Base-by-base conservation (phyloP, 2,888 invertebrate species). In the Blastobasis lacticolella region DNA sequence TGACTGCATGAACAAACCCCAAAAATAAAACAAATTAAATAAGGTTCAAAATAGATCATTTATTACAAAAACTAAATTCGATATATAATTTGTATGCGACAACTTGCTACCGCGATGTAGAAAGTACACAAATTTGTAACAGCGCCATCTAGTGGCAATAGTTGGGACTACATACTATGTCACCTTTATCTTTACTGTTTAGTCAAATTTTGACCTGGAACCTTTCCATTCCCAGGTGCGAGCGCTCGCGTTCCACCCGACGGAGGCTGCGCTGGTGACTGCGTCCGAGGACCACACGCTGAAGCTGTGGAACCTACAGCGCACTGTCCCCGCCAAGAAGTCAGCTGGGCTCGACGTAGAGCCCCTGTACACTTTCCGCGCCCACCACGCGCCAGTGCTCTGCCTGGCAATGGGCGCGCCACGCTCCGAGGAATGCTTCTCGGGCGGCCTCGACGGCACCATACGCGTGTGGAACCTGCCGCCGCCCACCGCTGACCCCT, bases 201-300 rank as follows among this genome's bases (percentile, higher is more conserved):
- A n/a, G n/a, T n/a, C 3, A 23, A 23, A 23, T 23, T 23, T 23
- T 23, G 3, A 23, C 1, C 23, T 23, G 23, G 23, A 8, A 37
- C 10, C 4, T 4, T 10, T 5, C 6, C 8, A 36, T 54, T 52
- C 23, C 7, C 46, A 89, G 89, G 95, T 97, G 46, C 91, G 97
- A 69, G 95, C 97, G 56, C 89, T 97, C 54, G 96, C 96, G 63
- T 97, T 97, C 90, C 97, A 97, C 87, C 98, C 98, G 51, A 94
- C 94, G 58, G 98, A 99, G 77, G 95, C 98, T 54, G 97, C 99
- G 54, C 90, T 99, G 55, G 96, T 99, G 71, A 99, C 99, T 38
- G 99, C 98, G 43, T 97, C 97, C 53, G 99, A 99, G 83, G 99
- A 99, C 89, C 97, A 98, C 82, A 99, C 99, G 49, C 90, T 99